phyloP scores from a whole-genome alignment of 2,113 vertebrate genomes.

The Microtus richardsoni region DNA sequence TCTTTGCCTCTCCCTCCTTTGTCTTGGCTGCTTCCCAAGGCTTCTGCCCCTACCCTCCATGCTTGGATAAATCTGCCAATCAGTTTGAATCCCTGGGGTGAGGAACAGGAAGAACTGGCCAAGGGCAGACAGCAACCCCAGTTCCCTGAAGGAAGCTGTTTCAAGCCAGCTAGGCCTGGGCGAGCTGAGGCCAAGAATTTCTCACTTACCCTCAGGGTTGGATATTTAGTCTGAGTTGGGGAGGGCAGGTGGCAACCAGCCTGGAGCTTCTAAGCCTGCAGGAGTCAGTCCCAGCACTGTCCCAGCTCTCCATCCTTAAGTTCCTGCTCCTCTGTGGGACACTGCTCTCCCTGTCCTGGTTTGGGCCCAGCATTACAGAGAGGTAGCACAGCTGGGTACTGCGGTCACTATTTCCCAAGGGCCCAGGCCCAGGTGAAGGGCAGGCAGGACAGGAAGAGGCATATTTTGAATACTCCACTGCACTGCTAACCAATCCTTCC shows the following conservation, averaged over 20 bases:
- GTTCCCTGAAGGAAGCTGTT: slow-evolving; percentile 63
- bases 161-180: slow-evolving; percentile 71
- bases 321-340: background rate
- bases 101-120: slow-evolving; percentile 73
- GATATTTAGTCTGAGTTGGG: slow-evolving; percentile 80
- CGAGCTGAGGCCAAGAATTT: slow-evolving; percentile 77
- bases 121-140: slow-evolving; percentile 69
- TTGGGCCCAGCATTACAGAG: background rate
- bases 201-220: slow-evolving; percentile 75
- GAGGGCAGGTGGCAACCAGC: slow-evolving; percentile 76
- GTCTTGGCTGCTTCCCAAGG: slow-evolving; percentile 67
- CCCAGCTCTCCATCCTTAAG: background rate
- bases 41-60: slow-evolving; percentile 68
- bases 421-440: slow-evolving; percentile 21
- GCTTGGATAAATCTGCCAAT: slow-evolving; percentile 72
- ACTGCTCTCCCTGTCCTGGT: background rate
- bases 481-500: slow-evolving; percentile 22
- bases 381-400: background rate
- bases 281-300: background rate
- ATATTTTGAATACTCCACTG: background rate
- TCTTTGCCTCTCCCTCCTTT: slow-evolving; percentile 25
- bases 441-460: background rate
- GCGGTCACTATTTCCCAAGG: background rate
- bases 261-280: slow-evolving; percentile 63
- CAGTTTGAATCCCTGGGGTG: slow-evolving; percentile 60